Evolutionary conservation across 2,797 vertebrate genomes (phyloP), one percentile per base, ranked within the genome.

Genomic region (Sardinella longiceps): DNA sequence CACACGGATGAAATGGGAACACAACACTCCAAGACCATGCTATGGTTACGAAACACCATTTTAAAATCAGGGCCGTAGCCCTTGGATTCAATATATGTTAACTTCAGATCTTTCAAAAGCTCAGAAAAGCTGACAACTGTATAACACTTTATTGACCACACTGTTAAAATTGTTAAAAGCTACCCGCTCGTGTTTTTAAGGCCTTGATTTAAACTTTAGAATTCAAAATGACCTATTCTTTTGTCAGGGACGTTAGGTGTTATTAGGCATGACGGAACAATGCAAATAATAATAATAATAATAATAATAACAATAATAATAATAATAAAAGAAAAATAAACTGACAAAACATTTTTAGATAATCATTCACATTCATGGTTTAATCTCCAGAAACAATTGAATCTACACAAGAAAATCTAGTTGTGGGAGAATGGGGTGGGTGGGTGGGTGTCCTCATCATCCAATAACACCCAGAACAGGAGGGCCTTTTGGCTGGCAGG

Each of bases 11-110:
- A 83, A 84, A 46, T 51, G 82, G 81, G 60, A 85, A 83, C 39
- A 83, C 51, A 85, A 86, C 83, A 85, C 82, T 43, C 81, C 86
- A 85, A 86, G 81, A 88, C 82, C 87, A 88, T 85, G 83, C 85
- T 86, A 83, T 60, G 82, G 88, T 89, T 91, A 87, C 88, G 87
- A 85, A 87, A 91, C 86, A 93, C 87, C 70, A 23, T 20, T 43
- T 39, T 39, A 77, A 77, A 77, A 39, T 77, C 70, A 77, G 70
- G 70, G 43, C 70, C 39, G 18, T 20, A 23, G 70, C 70, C 70
- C 70, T 20, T 43, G 37, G 70, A 20, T 77, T 77, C 70, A 77
- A 23, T 43, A 43, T 39, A 37, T 77, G 33, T 77, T 43, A 77
- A 77, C 70, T 43, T 77, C 18, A 43, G 33, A 77, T 43, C 70